Conservation (phyloP, 2,113 vertebrate species). For the Gavia stellata region DNA sequence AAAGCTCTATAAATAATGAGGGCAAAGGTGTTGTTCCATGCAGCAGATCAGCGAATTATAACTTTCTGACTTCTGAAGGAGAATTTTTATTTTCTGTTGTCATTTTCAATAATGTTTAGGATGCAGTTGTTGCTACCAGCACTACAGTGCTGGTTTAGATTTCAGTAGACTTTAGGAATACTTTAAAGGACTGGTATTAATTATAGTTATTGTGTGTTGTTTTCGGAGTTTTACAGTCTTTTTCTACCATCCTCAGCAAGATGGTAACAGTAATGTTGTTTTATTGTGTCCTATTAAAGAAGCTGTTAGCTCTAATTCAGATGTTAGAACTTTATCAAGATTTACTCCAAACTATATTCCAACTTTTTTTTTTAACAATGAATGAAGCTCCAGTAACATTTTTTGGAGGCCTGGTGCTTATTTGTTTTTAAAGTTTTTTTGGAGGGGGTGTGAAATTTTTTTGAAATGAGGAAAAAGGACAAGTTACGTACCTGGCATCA, state of each 20-base stretch:
- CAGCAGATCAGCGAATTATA: background rate
- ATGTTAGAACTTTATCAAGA: background rate
- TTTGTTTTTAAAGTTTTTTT: background rate
- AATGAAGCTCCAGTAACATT: background rate
- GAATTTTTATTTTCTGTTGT: background rate
- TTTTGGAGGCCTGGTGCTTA: background rate
- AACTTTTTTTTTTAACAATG: background rate
- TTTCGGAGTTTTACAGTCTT: background rate
- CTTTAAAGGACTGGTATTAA: constrained; percentile 29
- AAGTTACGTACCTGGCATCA: background rate
- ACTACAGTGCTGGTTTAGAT: background rate
- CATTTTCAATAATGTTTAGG: background rate
- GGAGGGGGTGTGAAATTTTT: background rate
- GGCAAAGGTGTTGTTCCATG: constrained; percentile 8
- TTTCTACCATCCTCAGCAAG: background rate
- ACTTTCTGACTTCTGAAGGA: background rate
- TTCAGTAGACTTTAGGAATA: background rate
- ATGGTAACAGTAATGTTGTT: background rate
- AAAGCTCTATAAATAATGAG: constrained; percentile 2
- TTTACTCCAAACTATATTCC: background rate
- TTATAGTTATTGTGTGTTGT: constrained; percentile 10
- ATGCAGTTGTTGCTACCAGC: background rate
- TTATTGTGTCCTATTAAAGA: background rate
- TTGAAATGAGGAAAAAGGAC: background rate
- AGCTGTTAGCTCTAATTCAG: background rate